These are phyloP conservation scores for Phyllotreta cruciferae DNA, from an alignment of 2,888 invertebrate species.

Conservation along the genomic window DNA sequence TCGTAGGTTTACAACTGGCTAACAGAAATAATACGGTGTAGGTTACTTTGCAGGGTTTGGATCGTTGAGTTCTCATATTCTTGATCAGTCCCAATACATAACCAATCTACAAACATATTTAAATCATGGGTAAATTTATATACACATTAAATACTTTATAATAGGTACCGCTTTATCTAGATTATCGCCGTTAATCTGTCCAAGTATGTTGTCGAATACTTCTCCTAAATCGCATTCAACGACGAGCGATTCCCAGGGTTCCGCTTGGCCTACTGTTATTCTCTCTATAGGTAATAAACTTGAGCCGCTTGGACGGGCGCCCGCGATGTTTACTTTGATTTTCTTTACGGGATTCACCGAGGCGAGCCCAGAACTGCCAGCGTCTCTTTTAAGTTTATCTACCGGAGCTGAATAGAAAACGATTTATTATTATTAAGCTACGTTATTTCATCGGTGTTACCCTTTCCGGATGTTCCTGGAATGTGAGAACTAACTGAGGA, in stretches of 20 bases:
- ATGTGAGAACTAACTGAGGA: conserved; percentile 52
- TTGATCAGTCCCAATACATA: conserved; percentile 90
- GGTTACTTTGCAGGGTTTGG: conserved; percentile 82
- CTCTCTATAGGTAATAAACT: conserved; percentile 49
- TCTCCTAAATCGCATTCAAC: conserved; percentile 83
- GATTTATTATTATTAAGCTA: neutral
- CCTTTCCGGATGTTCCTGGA: conserved; percentile 52
- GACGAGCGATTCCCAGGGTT: conserved; percentile 76
- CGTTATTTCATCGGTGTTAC: conserved; percentile 34
- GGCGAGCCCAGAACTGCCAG: conserved; percentile 62
- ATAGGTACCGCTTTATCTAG: conserved; percentile 74
- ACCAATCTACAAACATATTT: conserved; percentile 64
- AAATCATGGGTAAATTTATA: conserved; percentile 5
- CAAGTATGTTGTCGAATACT: conserved; percentile 75
- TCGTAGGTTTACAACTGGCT: conserved; percentile 78
- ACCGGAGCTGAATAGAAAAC: conserved; percentile 53
- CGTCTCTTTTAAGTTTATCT: conserved; percentile 76
- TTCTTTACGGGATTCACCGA: conserved; percentile 69
- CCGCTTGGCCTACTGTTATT: conserved; percentile 52
- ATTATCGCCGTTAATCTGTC: conserved; percentile 80
- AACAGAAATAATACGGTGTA: conserved; percentile 82
- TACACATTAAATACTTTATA: neutral
- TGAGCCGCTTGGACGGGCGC: conserved; percentile 52
- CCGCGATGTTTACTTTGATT: conserved; percentile 61
- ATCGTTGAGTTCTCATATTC: conserved; percentile 75